Conservation (phyloP, 2,888 invertebrate species). For the Temnothorax ravouxi region DNA sequence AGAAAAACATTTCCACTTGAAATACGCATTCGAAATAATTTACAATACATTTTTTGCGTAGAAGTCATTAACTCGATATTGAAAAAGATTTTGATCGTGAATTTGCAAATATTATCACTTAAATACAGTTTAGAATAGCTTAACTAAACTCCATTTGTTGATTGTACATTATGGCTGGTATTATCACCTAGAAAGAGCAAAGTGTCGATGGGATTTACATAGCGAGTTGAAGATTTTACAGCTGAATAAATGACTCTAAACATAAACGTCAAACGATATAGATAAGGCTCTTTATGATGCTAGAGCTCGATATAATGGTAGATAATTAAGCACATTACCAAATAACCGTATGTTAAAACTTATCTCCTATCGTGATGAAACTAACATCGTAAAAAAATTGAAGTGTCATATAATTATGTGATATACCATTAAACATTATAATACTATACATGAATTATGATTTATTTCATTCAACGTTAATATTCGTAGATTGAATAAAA, state of each 20-base stretch:
- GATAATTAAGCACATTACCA: slow-evolving; percentile 13
- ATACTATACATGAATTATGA: neutral
- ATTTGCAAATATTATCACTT: neutral
- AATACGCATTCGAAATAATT: neutral
- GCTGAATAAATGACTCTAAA: slow-evolving; percentile 21
- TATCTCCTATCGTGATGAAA: neutral
- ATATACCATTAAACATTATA: slow-evolving; percentile 3
- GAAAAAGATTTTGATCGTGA: neutral
- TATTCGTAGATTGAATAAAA: neutral
- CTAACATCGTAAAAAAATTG: neutral
- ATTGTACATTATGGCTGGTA: neutral
- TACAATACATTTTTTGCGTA: neutral
- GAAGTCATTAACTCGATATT: neutral
- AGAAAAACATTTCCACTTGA: neutral
- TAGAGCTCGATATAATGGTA: neutral
- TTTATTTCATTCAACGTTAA: slow-evolving; percentile 4
- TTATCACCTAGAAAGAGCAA: neutral
- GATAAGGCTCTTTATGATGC: slow-evolving; percentile 29
- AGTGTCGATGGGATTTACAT: neutral
- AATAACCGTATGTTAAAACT: neutral
- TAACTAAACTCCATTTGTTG: neutral
- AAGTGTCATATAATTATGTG: neutral
- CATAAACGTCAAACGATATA: slow-evolving; percentile 6
- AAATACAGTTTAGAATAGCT: neutral
- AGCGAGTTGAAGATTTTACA: slow-evolving; percentile 8